Conservation (phyloP, 1,140 invertebrate species). For the Steinernema khuongi region DNA sequence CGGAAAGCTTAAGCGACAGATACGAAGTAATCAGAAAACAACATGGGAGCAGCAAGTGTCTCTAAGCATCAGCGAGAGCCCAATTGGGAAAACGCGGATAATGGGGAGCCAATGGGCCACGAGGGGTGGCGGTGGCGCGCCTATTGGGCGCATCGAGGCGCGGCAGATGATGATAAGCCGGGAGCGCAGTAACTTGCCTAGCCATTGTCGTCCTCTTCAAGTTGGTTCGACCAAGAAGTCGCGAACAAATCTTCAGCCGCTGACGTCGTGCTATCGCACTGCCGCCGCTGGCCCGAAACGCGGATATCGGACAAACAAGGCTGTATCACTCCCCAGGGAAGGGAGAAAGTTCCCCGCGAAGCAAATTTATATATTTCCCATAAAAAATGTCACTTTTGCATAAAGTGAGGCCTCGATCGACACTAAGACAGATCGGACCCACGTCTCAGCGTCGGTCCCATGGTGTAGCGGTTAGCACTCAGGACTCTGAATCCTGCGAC, state of each 20-base stretch:
- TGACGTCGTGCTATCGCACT: no score
- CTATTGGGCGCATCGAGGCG: background rate
- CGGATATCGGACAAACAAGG: background rate
- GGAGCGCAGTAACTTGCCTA: background rate
- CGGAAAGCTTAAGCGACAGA: no score
- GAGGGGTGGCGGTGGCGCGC: background rate
- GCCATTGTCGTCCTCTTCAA: background rate
- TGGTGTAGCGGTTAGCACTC: slow-evolving; percentile 57
- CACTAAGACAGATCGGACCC: no score
- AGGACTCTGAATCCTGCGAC: slow-evolving; percentile 57
- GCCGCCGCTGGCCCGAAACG: background rate
- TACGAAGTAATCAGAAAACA: no score
- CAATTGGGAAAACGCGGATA: background rate
- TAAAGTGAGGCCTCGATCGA: no score
- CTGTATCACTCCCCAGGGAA: background rate
- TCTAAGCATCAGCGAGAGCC: background rate
- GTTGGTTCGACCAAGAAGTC: no score
- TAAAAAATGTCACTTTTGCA: slow-evolving; percentile 15
- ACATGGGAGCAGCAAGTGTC: background rate
- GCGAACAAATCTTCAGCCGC: no score
- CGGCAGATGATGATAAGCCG: slow-evolving; percentile 3
- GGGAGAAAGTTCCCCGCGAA: background rate
- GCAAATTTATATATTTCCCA: background rate
- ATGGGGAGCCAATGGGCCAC: slow-evolving; percentile 9
- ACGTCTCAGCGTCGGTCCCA: slow-evolving; percentile 29